Evolutionary conservation across 2,113 vertebrate genomes (phyloP), one percentile per base, ranked within the genome.

Genomic region (Mohoua ochrocephala): DNA sequence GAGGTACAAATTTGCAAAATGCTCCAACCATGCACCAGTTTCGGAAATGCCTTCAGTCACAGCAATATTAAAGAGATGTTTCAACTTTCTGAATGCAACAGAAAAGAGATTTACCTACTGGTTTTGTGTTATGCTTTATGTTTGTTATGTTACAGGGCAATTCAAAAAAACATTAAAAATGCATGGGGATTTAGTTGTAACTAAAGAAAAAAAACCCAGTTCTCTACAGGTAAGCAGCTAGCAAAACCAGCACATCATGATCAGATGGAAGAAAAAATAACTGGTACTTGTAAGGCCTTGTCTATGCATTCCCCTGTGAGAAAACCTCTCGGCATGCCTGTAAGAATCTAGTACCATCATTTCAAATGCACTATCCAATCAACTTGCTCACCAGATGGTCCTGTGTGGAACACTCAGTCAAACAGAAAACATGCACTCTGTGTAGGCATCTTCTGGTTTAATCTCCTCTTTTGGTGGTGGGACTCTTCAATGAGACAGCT

Each of bases 31-130:
- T 49, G 30, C 67, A 91, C 64, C 67, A 61, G 28, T 81, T 79
- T 76, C 76, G 50, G 60, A 84, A 92, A 79, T 63, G 84, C 95
- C 89, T 94, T 95, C 42, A 91, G 95, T 96, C 94, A 94, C 53
- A 96, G 71, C 61, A 57, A 28, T 76, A 95, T 65, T 77, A 68
- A 96, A 95, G 86, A 97, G 95, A 95, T 95, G 95, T 95, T 96
- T 94, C 73, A 94, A 73, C 61, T 83, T 87, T 57, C 91, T 78
- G 74, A 97, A 96, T 20, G 42, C 60, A 96, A 64, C n/a, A 84
- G 61, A 24, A 28, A 65, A 70, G 67, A 96, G 44, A 97, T 96
- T 93, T 94, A 96, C 91, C 93, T 97, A 94, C 53, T 84, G 35
- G 41, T 95, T 96, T 60, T 92, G 81, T 81, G 54, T 81, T 97